Conservation (phyloP, 2,113 vertebrate species). For the Micronisus gabar region DNA sequence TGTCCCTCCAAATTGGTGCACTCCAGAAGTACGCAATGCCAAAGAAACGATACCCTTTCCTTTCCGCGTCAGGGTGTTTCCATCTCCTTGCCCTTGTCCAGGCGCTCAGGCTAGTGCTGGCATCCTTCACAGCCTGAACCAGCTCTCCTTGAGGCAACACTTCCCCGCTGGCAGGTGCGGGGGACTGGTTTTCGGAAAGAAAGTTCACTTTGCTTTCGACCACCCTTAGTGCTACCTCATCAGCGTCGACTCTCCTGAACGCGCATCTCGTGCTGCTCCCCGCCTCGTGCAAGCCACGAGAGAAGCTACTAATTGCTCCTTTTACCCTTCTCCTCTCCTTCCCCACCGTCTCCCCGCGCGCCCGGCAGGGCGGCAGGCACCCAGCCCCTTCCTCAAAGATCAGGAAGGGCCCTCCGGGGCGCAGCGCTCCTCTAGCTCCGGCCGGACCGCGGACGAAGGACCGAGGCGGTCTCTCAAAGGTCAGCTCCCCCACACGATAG, state of each 20-base stretch:
- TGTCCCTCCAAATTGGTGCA: not conserved
- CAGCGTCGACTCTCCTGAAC: conserved; percentile 23
- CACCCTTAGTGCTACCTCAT: conserved; percentile 56
- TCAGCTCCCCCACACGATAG: not conserved
- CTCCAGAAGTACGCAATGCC: not conserved
- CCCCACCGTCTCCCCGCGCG: fast-evolving
- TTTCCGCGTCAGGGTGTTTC: not conserved
- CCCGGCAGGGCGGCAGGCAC: not conserved
- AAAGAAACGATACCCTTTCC: conserved; percentile 15
- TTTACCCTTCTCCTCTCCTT: not conserved
- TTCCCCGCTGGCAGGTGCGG: not conserved
- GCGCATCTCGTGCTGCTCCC: not conserved
- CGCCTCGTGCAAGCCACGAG: not conserved
- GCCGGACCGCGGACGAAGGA: fast-evolving
- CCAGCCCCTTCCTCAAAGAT: not conserved
- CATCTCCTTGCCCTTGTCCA: not conserved
- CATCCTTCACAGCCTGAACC: not conserved
- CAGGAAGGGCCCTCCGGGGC: not conserved
- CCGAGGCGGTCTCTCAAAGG: not conserved
- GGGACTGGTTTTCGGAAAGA: not conserved
- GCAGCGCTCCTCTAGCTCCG: not conserved
- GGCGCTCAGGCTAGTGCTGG: not conserved
- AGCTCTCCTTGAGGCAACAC: not conserved
- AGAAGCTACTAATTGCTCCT: not conserved
- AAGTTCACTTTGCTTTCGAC: not conserved